A percentile compares a stretch with the other conserved stretches of the same genome.
phyloP scores from a whole-genome alignment of 2,113 vertebrate genomes.

The Phyllostomus discolor region DNA sequence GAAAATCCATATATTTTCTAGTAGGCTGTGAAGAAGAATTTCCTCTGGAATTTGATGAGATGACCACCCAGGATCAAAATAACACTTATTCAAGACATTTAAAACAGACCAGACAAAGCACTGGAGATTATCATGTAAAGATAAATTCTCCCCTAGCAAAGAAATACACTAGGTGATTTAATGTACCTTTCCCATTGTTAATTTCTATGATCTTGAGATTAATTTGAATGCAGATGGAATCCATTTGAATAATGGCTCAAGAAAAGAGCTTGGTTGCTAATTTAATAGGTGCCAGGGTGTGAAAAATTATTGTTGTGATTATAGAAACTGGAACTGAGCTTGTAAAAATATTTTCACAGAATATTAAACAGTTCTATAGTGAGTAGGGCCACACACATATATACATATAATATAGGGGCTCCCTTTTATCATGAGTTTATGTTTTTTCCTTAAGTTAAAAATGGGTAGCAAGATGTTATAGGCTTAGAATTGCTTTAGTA shows the following conservation, averaged over 20 bases:
- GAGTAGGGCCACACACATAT: slow-evolving; percentile 47
- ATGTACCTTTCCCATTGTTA: slow-evolving; percentile 55
- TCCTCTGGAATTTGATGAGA: slow-evolving; percentile 41
- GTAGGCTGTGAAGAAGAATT: slow-evolving; percentile 16
- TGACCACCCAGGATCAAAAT: slow-evolving; percentile 44
- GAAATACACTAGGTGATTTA: slow-evolving; percentile 54
- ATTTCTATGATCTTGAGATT: slow-evolving; percentile 64
- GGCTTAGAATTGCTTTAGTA: not conserved
- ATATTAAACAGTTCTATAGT: slow-evolving; percentile 57
- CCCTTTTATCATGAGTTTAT: slow-evolving; percentile 3
- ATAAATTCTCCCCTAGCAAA: slow-evolving; percentile 41
- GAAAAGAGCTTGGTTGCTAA: slow-evolving; percentile 62
- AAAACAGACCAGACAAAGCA: slow-evolving; percentile 48
- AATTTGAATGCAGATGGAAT: slow-evolving; percentile 71
- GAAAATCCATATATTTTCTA: slow-evolving; percentile 27
- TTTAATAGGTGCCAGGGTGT: slow-evolving; percentile 65
- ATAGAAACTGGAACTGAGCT: slow-evolving; percentile 52
- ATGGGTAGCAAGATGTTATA: not conserved
- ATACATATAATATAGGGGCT: not conserved
- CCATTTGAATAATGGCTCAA: slow-evolving; percentile 71
- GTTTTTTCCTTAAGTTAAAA: slow-evolving; percentile 32
- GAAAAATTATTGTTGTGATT: slow-evolving; percentile 72
- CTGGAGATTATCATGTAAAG: slow-evolving; percentile 1
- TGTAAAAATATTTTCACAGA: slow-evolving; percentile 72
- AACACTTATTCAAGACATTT: slow-evolving; percentile 48